Evolutionary conservation across 2,888 invertebrate genomes (phyloP), one percentile per base, ranked within the genome.

Genomic region (Hydriomena furcata): DNA sequence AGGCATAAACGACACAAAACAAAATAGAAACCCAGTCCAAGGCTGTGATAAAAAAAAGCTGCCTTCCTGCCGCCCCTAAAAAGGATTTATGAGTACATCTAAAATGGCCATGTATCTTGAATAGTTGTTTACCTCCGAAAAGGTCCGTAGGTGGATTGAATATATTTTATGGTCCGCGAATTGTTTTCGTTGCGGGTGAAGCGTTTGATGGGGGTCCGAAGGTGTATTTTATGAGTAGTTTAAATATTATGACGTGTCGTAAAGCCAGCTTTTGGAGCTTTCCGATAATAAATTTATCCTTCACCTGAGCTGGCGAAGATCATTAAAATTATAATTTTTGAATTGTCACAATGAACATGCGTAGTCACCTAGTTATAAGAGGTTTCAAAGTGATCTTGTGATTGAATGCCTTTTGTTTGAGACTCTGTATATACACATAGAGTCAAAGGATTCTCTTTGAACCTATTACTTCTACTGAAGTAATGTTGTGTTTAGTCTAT

Each of bases 1-100:
- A 41, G 31, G 11, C 42, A 47, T 53, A 50, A 59, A 54, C 41
- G 35, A 30, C 32, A 46, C 42, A 44, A 35, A 47, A 46, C 51
- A 53, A 52, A 57, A 48, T 38, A 48, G 42, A 50, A 35, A 35
- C 30, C 36, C 38, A 27, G 36, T 36, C 47, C 47, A 55, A 53
- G 51, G n/a, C 32, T 38, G 27, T 53, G 55, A 56, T 58, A 58
- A 61, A 60, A 55, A 61, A 52, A 48, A 52, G 46, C 46, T 47
- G 17, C 2, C 4, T 17, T 17, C 17, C 17, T 17, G 41, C 50
- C 53, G 47, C 42, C 53, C 52, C 55, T 58, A 51, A 56, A 57
- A 52, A 46, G 61, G 60, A 65, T 67, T 68, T 67, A 69, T 68
- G 62, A 60, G 55, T 58, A 57, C 54, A 60, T 52, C 63, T 53